A percentile compares a stretch with the other conserved stretches of the same genome.
These are phyloP conservation scores for Megalonaias nervosa DNA, from an alignment of 1,140 invertebrate species.

Conservation along the genomic window DNA sequence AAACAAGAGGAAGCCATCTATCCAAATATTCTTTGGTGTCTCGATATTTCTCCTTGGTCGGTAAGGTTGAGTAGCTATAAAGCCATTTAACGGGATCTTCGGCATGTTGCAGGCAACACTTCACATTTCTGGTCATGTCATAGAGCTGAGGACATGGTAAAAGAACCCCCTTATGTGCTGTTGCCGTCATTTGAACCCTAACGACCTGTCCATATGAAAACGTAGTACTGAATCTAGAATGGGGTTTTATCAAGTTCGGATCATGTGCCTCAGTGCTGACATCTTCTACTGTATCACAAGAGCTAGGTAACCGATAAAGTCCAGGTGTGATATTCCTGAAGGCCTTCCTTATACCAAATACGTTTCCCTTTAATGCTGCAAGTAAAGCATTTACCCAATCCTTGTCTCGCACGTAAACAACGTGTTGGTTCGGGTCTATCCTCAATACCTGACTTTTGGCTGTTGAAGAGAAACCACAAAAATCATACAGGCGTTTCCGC, in stretches of 20 bases:
- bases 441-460: neutral
- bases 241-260: constrained; percentile 3
- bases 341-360: constrained; percentile 5
- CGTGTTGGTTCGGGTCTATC: constrained; percentile 20
- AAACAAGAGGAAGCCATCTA: constrained; percentile 41
- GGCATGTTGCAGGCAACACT: constrained; percentile 42
- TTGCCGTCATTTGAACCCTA: constrained; percentile 36
- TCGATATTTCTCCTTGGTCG: constrained; percentile 18
- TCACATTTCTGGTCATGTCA: constrained; percentile 42
- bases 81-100: constrained; percentile 41
- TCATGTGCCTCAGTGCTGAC: constrained; percentile 20
- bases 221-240: constrained; percentile 29
- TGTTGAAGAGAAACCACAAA: neutral
- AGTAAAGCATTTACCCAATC: constrained; percentile 23
- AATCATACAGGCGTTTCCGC: constrained; percentile 28
- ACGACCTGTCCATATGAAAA: constrained; percentile 42
- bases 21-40: constrained; percentile 27
- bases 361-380: constrained; percentile 1
- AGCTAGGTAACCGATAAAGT: neutral
- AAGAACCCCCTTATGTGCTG: constrained; percentile 30
- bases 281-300: constrained; percentile 21
- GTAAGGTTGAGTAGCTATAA: constrained; percentile 12
- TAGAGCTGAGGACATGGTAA: constrained; percentile 37
- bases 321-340: constrained; percentile 2
- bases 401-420: constrained; percentile 12